Conservation (phyloP, 1,140 invertebrate genomes). For the Drosophila ercepeae region DNA sequence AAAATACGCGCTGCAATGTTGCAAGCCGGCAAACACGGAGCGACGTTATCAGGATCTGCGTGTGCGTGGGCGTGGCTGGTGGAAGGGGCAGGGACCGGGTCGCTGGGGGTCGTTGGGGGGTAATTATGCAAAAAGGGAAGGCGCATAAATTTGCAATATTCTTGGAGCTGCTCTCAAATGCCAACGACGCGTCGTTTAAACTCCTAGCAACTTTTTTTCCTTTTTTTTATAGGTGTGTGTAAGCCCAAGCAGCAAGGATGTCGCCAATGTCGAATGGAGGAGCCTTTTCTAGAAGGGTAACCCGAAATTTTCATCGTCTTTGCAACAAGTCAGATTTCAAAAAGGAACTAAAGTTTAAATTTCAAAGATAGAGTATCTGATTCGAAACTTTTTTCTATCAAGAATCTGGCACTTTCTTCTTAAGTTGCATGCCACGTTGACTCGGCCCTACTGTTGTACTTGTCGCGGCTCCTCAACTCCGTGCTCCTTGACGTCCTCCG, state of each 20-base stretch:
- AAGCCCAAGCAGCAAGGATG: conserved; percentile 11
- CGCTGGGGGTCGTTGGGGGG: conserved; percentile 60
- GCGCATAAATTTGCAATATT: conserved; percentile 82
- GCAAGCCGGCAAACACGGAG: conserved; percentile 65
- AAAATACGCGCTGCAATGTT: conserved; percentile 82
- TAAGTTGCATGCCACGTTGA: conserved; percentile 68
- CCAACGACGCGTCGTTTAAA: conserved; percentile 80
- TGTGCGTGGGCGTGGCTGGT: conserved; percentile 52
- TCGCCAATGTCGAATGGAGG: conserved; percentile 20
- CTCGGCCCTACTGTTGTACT: conserved; percentile 38
- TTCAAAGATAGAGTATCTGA: not conserved
- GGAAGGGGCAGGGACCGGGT: not conserved
- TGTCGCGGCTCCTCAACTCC: conserved; percentile 31
- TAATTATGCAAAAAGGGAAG: conserved; percentile 81
- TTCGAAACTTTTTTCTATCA: not conserved
- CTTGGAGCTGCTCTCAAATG: conserved; percentile 73
- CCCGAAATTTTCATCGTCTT: not conserved
- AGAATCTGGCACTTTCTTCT: conserved; percentile 40
- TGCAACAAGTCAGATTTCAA: not conserved
- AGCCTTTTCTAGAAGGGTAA: conserved; percentile 1
- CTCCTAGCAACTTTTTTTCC: conserved; percentile 71
- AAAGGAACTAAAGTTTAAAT: not conserved
- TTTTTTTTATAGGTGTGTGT: conserved; percentile 50
- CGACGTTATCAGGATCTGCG: conserved; percentile 79
- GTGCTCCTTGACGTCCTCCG: conserved; percentile 13